Evolutionary conservation across 2,888 invertebrate species (phyloP).

Genomic region (Apantesis nais): DNA sequence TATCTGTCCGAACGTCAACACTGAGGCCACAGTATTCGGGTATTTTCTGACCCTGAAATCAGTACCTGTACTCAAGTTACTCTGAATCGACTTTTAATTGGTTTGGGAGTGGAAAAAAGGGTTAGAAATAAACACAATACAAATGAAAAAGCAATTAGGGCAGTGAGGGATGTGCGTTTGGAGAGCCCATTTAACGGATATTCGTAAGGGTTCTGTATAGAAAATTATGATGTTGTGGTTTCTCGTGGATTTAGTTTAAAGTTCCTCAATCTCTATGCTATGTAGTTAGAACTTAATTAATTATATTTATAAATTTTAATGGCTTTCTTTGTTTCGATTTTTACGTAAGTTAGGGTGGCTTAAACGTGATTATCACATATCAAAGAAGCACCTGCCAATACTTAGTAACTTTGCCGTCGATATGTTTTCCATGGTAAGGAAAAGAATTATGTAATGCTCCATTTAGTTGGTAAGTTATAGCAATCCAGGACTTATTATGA

Average conservation of each 20-base stretch:
- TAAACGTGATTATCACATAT: too few relatives aligned
- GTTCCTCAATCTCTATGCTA: neutral
- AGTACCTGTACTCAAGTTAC: neutral
- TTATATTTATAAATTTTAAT: neutral
- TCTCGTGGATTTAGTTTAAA: neutral
- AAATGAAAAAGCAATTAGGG: conserved; percentile 6
- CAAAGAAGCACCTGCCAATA: neutral
- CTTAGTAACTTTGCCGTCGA: neutral
- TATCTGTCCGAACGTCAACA: neutral
- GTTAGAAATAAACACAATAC: conserved; percentile 6
- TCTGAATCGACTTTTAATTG: conserved; percentile 2
- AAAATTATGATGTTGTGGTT: neutral
- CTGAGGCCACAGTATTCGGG: neutral
- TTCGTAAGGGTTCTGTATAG: neutral
- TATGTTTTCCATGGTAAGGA: neutral
- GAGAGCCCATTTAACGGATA: neutral
- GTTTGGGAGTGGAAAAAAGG: conserved; percentile 1
- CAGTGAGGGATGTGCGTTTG: neutral
- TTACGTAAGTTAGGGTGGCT: neutral
- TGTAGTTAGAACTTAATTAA: neutral
- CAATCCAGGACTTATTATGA: neutral
- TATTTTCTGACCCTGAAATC: neutral
- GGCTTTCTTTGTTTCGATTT: neutral
- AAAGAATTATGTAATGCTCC: neutral
- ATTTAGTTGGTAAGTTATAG: neutral